These are phyloP conservation scores for Bombus sibiricus DNA, from an alignment of 1,140 invertebrate genomes.

Conservation along the genomic window DNA sequence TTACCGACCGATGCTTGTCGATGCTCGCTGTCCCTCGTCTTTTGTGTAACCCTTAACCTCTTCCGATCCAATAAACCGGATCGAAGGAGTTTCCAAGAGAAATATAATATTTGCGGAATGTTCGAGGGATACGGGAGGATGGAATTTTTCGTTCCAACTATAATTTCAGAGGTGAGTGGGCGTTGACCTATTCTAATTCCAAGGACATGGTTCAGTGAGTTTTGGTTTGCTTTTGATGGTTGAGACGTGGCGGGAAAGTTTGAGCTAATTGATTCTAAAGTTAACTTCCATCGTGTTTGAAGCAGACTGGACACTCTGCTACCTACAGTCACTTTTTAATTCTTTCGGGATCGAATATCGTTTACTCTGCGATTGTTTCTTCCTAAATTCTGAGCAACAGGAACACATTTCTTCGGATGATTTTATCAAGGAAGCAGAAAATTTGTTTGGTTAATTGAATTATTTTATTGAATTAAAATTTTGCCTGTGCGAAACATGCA, in stretches of 20 bases:
- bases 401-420: neutral
- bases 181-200: neutral
- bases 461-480: no score
- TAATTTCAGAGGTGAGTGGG: neutral
- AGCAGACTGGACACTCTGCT: neutral
- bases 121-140: neutral
- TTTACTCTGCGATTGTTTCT: neutral
- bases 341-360: neutral
- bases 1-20: neutral
- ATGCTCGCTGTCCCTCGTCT: neutral
- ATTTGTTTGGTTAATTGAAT: no score
- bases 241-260: neutral
- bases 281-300: neutral
- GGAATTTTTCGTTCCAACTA: neutral
- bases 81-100: neutral
- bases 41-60: slow-evolving; percentile 1
- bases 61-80: neutral
- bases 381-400: neutral
- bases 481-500: no score
- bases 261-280: neutral
- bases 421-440: neutral
- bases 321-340: neutral
- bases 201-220: neutral
- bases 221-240: neutral
- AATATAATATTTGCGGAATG: neutral